Conservation (phyloP, 2,113 vertebrate species). For the Butorides virescens region DNA sequence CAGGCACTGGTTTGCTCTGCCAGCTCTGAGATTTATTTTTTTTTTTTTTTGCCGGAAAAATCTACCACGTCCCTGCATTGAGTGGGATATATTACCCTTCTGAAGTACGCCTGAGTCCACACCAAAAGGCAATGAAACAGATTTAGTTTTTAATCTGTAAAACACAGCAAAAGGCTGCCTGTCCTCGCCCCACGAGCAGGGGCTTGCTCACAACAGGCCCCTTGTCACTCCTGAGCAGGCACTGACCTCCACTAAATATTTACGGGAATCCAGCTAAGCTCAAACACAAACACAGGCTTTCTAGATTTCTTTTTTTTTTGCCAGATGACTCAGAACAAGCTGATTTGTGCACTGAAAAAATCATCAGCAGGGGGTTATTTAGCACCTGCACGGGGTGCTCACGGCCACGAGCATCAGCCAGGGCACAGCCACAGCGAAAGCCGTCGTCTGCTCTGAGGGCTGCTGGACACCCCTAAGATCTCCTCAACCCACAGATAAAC, state of each 20-base stretch:
- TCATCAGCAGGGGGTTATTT: neutral
- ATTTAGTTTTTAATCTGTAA: neutral
- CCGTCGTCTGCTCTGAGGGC: fast-evolving
- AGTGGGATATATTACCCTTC: neutral
- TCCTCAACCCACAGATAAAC: too few relatives aligned
- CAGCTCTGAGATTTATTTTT: neutral
- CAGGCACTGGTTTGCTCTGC: neutral
- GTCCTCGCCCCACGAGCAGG: neutral
- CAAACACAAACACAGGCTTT: neutral
- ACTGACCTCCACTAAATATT: neutral
- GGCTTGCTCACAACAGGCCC: neutral
- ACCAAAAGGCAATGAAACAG: neutral
- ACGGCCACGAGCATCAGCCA: fast-evolving
- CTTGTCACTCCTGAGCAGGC: neutral
- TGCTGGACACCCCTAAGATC: neutral
- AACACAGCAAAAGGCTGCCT: neutral
- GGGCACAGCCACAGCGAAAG: neutral
- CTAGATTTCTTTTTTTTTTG: neutral
- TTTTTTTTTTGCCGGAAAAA: neutral
- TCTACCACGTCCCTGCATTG: fast-evolving
- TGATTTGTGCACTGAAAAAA: neutral
- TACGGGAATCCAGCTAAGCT: neutral
- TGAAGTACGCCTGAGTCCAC: neutral
- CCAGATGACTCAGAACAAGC: neutral
- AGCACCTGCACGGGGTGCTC: neutral